A percentile compares a stretch with the other conserved stretches of the same genome.
Evolutionary conservation across 2,797 vertebrate species (phyloP).

Genomic region (Parauchenoglanis ngamensis): DNA sequence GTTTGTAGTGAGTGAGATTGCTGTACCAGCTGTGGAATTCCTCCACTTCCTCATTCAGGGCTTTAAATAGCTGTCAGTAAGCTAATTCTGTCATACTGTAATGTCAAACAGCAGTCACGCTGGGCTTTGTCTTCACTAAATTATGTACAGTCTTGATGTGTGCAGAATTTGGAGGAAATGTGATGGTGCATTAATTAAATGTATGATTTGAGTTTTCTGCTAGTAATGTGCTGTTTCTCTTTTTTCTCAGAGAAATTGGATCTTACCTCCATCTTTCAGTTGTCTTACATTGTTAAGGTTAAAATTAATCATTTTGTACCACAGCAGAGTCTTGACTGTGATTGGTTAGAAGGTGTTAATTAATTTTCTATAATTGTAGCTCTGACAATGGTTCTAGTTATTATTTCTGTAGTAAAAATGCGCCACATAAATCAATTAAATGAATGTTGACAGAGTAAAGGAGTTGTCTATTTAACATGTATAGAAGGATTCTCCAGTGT

Average conservation of each 20-base stretch:
- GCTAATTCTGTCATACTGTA: constrained; percentile 7
- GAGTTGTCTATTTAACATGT: not conserved
- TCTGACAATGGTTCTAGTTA: not conserved
- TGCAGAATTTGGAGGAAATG: not conserved
- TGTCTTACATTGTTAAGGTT: not conserved
- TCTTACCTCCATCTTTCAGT: not conserved
- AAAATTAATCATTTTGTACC: not conserved
- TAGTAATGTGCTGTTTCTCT: not conserved
- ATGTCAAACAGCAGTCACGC: not conserved
- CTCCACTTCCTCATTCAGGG: constrained; percentile 8
- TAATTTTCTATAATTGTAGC: not conserved
- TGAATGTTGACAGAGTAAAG: not conserved
- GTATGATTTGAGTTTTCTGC: constrained; percentile 4
- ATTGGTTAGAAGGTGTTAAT: not conserved
- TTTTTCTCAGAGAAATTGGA: not conserved
- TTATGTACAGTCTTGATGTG: constrained; percentile 5
- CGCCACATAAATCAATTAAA: not conserved
- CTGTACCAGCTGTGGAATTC: not conserved
- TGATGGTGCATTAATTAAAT: not conserved
- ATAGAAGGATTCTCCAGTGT: not conserved
- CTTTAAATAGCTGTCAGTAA: constrained; percentile 11
- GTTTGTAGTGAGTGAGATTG: constrained; percentile 1
- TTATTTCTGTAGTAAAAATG: not conserved
- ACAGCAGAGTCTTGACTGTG: not conserved
- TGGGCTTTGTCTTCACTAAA: constrained; percentile 18